Percentiles rank a stretch among this genome's conserved stretches.
Conservation (phyloP, 2,113 vertebrate genomes). For the Rutilus rutilus region DNA sequence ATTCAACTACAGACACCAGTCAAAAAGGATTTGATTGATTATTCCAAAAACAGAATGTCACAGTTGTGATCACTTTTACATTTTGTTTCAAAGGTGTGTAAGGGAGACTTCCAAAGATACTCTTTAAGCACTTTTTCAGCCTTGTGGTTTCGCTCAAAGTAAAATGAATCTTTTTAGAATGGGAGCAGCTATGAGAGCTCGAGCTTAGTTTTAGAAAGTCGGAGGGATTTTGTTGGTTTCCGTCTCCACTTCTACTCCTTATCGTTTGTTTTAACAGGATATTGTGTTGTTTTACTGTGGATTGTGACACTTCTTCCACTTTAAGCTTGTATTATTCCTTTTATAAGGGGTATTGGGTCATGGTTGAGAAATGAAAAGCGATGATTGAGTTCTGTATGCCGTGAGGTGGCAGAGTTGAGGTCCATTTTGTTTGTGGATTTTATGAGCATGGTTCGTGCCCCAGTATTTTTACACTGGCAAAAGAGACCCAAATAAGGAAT, state of each 20-base stretch:
- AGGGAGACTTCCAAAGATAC: conserved; percentile 80
- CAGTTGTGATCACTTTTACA: conserved; percentile 31
- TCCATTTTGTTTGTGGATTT: conserved; percentile 9
- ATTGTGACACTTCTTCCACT: conserved; percentile 26
- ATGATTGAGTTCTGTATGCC: background rate
- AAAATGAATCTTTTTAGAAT: conserved; percentile 67
- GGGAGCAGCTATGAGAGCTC: conserved; percentile 72
- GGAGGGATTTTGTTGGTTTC: no score
- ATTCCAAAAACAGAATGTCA: conserved; percentile 41
- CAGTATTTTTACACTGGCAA: conserved; percentile 44
- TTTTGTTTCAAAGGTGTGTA: conserved; percentile 67
- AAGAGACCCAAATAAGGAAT: conserved; percentile 19
- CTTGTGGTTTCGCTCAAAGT: conserved; percentile 71
- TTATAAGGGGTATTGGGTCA: conserved; percentile 13
- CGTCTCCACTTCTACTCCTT: conserved; percentile 7
- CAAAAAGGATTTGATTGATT: conserved; percentile 21
- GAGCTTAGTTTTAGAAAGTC: conserved; percentile 62
- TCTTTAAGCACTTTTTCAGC: conserved; percentile 80
- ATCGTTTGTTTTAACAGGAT: conserved; percentile 46
- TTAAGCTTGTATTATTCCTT: conserved; percentile 26
- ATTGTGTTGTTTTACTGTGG: conserved; percentile 39
- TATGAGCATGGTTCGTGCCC: background rate
- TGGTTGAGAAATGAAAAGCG: background rate
- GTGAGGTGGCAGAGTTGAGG: background rate
- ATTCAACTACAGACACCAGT: conserved; percentile 27